Conservation (phyloP, 1,140 invertebrate genomes). For the Laupala kohalensis region DNA sequence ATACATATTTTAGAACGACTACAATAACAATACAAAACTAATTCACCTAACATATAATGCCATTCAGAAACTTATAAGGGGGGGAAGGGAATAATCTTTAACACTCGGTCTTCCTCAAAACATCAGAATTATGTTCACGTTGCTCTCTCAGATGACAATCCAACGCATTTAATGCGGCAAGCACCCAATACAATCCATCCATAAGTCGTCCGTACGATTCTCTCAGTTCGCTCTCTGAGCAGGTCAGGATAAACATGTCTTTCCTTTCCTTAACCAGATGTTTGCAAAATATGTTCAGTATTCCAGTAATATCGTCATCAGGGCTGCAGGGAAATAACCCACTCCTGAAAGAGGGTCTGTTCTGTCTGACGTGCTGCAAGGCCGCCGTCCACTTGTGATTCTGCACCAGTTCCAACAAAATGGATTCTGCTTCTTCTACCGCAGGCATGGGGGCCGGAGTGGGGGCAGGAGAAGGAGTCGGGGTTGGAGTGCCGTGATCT, state of each 20-base stretch:
- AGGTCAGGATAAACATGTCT: conserved; percentile 47
- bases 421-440: conserved; percentile 36
- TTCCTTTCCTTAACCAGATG: conserved; percentile 51
- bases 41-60: too few species aligned
- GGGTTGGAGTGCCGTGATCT: conserved; percentile 41
- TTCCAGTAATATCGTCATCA: conserved; percentile 48
- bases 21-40: too few species aligned
- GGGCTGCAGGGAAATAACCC: conserved; percentile 40
- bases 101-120: conserved; percentile 22
- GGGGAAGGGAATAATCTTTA: too few species aligned
- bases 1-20: too few species aligned
- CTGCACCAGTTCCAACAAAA: conserved; percentile 44
- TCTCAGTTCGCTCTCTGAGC: conserved; percentile 43
- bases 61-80: too few species aligned
- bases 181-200: conserved; percentile 50
- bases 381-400: conserved; percentile 49
- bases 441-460: conserved; percentile 24
- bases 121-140: conserved; percentile 15
- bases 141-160: conserved; percentile 22
- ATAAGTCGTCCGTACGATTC: conserved; percentile 48
- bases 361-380: conserved; percentile 44
- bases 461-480: conserved; percentile 33
- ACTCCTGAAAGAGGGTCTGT: conserved; percentile 42
- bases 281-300: conserved; percentile 56
- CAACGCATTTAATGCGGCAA: conserved; percentile 38